A percentile compares a stretch with the other conserved stretches of the same genome.
phyloP scores from a whole-genome alignment of 1,140 invertebrate genomes.

The Antheraea pernyi region DNA sequence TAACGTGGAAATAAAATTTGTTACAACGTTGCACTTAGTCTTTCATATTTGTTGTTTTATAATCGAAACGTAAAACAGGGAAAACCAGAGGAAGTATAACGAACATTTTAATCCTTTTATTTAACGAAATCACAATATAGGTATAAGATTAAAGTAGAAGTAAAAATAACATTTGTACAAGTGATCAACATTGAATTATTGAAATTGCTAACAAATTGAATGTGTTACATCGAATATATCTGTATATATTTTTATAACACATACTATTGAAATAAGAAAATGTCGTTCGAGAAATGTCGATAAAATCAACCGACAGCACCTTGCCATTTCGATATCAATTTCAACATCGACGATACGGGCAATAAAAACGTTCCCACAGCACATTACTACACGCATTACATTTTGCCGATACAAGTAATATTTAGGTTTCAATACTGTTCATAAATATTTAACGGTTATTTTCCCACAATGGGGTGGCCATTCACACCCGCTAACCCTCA shows the following conservation, averaged over 20 bases:
- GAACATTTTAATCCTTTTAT: no score
- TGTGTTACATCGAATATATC: no score
- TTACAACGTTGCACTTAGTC: no score
- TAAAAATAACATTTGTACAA: no score
- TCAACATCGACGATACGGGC: slow-evolving; percentile 21
- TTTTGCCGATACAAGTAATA: slow-evolving; percentile 51
- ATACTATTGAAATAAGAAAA: background rate
- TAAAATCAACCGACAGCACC: slow-evolving; percentile 1
- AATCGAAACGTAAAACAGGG: no score
- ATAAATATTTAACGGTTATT: slow-evolving; percentile 78
- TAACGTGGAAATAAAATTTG: no score
- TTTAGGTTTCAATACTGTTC: slow-evolving; percentile 45
- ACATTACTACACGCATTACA: slow-evolving; percentile 48
- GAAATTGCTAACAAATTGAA: no score
- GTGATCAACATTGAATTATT: no score
- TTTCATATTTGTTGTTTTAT: no score
- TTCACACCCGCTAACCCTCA: slow-evolving; percentile 71
- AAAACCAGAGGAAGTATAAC: no score
- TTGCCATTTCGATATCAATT: slow-evolving; percentile 18
- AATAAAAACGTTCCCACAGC: slow-evolving; percentile 33
- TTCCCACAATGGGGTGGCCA: slow-evolving; percentile 75
- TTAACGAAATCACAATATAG: no score
- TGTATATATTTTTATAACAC: background rate
- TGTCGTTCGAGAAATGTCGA: background rate
- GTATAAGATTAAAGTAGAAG: no score